Percentiles rank a stretch among this genome's conserved stretches.
Conservation (phyloP, 2,113 vertebrate species). For the Atractosteus spatula region DNA sequence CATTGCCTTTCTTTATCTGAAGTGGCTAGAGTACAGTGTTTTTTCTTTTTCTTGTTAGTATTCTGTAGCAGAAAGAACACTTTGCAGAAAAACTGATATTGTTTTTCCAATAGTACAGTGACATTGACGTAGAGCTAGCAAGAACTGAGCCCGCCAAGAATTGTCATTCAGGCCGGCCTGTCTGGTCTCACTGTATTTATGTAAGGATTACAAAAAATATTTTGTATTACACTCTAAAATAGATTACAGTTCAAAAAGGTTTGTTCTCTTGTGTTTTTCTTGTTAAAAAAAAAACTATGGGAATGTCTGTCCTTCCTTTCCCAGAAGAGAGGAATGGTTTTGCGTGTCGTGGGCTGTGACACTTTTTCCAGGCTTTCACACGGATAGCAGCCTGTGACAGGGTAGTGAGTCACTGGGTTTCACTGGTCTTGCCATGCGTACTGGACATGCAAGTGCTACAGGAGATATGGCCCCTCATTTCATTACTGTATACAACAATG, state of each 20-base stretch:
- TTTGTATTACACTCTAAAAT: slow-evolving; percentile 39
- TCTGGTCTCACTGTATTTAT: slow-evolving; percentile 24
- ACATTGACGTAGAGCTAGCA: slow-evolving; percentile 35
- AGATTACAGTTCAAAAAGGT: background rate
- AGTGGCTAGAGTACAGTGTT: too few relatives aligned
- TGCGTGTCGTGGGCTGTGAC: slow-evolving; percentile 19
- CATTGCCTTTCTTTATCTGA: too few relatives aligned
- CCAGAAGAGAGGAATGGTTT: slow-evolving; percentile 42
- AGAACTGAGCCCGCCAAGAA: slow-evolving; percentile 48
- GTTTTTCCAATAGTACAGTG: slow-evolving; percentile 45
- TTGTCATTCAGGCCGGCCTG: slow-evolving; percentile 42
- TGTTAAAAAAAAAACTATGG: slow-evolving; percentile 40
- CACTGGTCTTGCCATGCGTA: background rate
- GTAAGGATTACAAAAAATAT: slow-evolving; percentile 44
- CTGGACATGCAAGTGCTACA: too few relatives aligned
- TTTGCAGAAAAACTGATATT: slow-evolving; percentile 6
- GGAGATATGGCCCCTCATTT: too few relatives aligned
- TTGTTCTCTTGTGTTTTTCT: slow-evolving; percentile 18
- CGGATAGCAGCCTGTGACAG: background rate
- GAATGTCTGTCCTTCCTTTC: slow-evolving; percentile 57
- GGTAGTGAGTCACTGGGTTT: slow-evolving; percentile 1
- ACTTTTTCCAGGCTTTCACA: slow-evolving; percentile 23
- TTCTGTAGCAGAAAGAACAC: slow-evolving; percentile 25
- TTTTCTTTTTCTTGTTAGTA: slow-evolving; percentile 19
- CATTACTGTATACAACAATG: too few relatives aligned